A percentile compares a stretch with the other conserved stretches of the same genome.
Evolutionary conservation across 2,888 invertebrate species (phyloP).

Genomic region (Pristionchus arcanus): DNA sequence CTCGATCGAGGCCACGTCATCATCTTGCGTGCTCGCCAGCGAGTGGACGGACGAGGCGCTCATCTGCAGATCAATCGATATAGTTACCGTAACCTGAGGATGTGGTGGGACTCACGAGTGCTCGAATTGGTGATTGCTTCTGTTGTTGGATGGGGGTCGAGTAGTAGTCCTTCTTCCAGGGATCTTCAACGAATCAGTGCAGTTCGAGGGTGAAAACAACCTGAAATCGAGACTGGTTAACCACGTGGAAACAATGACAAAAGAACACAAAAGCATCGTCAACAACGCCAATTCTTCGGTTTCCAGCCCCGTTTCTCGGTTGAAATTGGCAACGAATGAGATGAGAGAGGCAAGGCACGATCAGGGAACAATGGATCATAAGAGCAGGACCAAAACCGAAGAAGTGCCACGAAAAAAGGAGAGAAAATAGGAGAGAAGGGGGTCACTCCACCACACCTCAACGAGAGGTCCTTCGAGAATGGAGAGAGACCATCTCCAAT

Average conservation of each 20-base stretch:
- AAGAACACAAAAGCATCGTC: not conserved
- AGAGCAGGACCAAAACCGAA: not conserved
- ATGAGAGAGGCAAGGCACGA: not conserved
- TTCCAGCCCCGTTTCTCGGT: not conserved
- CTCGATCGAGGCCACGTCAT: slow-evolving; percentile 44
- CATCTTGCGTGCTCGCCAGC: slow-evolving; percentile 53
- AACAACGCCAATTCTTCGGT: not conserved
- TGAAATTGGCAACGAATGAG: not conserved
- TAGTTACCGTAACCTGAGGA: not conserved
- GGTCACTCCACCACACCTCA: slow-evolving; percentile 9
- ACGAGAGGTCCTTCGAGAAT: not conserved
- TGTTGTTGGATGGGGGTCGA: slow-evolving; percentile 34
- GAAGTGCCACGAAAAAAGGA: not conserved
- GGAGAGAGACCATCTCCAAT: slow-evolving; percentile 4
- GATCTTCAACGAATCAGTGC: slow-evolving; percentile 45
- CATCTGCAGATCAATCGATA: slow-evolving; percentile 32
- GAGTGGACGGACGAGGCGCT: slow-evolving; percentile 39
- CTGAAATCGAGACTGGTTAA: not conserved
- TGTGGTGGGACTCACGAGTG: slow-evolving; percentile 36
- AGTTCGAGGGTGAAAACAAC: not conserved
- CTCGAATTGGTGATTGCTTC: slow-evolving; percentile 5
- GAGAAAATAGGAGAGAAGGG: not conserved
- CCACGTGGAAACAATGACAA: not conserved
- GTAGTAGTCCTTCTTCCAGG: slow-evolving; percentile 41
- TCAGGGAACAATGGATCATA: not conserved